phyloP scores from a whole-genome alignment of 30 jellyfish, hydroid and myxozoan genomes.

The Haliclystus octoradiatus region DNA sequence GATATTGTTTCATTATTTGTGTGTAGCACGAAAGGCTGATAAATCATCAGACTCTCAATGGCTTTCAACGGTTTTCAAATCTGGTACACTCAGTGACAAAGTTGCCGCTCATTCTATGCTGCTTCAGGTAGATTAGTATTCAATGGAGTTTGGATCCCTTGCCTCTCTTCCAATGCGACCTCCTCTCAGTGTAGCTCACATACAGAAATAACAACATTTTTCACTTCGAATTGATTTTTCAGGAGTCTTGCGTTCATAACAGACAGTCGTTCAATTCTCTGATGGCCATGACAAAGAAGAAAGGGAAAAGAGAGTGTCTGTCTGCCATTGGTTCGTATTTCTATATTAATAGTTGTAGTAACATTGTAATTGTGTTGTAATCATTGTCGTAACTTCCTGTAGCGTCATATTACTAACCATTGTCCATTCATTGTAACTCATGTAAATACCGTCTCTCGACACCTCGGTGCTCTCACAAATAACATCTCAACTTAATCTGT shows the following conservation, averaged over 20 bases:
- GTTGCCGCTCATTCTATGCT: slow-evolving; percentile 80
- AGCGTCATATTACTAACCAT: no score
- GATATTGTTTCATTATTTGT: neutral
- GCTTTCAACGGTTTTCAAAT: slow-evolving; percentile 73
- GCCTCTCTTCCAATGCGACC: no score
- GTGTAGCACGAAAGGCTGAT: slow-evolving; percentile 42
- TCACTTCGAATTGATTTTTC: no score
- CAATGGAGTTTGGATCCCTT: no score
- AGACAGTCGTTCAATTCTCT: slow-evolving; percentile 64
- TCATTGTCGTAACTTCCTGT: no score
- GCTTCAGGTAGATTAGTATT: slow-evolving; percentile 71
- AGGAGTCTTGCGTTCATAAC: slow-evolving; percentile 92
- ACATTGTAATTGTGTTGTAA: neutral
- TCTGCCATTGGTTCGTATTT: slow-evolving; percentile 67
- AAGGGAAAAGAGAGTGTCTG: slow-evolving; percentile 86
- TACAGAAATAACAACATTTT: no score
- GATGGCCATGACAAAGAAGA: slow-evolving; percentile 79
- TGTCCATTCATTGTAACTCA: no score
- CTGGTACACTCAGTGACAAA: slow-evolving; percentile 89
- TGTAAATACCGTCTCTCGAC: no score
- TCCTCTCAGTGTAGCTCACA: no score
- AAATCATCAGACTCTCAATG: slow-evolving; percentile 76
- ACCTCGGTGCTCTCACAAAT: no score
- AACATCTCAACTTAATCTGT: no score
- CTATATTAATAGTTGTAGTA: neutral